These are phyloP conservation scores for Idris sp. DNA, from an alignment of 1,140 invertebrate genomes.

Conservation along the genomic window DNA sequence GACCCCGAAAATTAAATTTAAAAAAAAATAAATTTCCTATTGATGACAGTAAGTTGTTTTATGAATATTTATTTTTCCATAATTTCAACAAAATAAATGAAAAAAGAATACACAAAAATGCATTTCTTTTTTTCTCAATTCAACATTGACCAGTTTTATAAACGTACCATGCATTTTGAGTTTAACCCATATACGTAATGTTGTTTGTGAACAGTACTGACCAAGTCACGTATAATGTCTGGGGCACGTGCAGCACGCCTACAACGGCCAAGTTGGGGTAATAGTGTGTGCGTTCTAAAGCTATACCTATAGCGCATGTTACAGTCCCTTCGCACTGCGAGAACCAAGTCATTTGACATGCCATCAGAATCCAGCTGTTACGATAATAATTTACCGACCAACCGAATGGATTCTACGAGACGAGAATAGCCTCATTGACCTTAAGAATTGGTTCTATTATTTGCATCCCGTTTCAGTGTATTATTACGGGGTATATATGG, in stretches of 20 bases:
- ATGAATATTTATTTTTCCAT: no score
- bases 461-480: conserved; percentile 18
- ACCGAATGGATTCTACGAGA: conserved; percentile 23
- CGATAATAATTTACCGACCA: conserved; percentile 54
- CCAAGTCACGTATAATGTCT: conserved; percentile 71
- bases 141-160: no score
- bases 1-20: no score
- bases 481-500: conserved; percentile 24
- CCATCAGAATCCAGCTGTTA: conserved; percentile 55
- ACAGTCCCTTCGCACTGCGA: conserved; percentile 29
- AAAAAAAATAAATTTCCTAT: no score
- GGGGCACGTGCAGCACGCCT: conserved; percentile 75
- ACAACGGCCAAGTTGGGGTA: conserved; percentile 46
- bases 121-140: no score
- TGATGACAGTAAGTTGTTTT: no score
- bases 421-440: conserved; percentile 51
- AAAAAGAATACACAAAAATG: no score
- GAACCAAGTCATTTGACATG: conserved; percentile 43
- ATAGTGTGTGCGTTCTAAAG: conserved; percentile 24
- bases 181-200: conserved; percentile 27
- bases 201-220: conserved; percentile 38
- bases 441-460: conserved; percentile 44
- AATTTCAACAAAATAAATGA: no score
- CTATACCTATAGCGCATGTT: conserved; percentile 21
- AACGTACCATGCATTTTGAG: no score